Conservation (phyloP, 2,888 invertebrate genomes). For the Endotricha flammealis region DNA sequence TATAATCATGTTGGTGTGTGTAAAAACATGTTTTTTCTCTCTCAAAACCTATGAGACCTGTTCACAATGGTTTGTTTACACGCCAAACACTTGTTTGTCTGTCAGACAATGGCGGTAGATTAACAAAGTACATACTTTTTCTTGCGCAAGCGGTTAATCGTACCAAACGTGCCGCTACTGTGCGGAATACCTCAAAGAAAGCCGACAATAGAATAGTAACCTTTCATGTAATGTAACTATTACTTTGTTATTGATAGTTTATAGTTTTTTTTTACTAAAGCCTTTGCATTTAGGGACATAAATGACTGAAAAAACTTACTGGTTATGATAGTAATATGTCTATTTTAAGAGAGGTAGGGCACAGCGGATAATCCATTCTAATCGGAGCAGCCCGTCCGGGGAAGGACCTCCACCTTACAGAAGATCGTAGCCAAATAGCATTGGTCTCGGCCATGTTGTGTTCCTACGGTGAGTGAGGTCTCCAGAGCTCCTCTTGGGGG, state of each 20-base stretch:
- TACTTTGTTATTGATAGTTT: constrained; percentile 36
- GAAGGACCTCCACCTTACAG: too few relatives aligned
- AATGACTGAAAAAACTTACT: too few relatives aligned
- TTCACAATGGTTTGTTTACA: constrained; percentile 4
- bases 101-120: constrained; percentile 10
- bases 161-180: constrained; percentile 29
- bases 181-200: constrained; percentile 7
- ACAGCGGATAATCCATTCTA: too few relatives aligned
- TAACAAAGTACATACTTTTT: constrained; percentile 25
- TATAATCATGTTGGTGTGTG: too few relatives aligned
- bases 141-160: constrained; percentile 49
- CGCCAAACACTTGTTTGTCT: constrained; percentile 10
- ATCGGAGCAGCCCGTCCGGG: too few relatives aligned
- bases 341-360: too few relatives aligned
- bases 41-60: not conserved
- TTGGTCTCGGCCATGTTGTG: too few relatives aligned
- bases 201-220: constrained; percentile 28
- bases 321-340: too few relatives aligned
- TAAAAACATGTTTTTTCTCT: too few relatives aligned
- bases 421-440: too few relatives aligned
- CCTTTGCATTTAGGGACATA: constrained; percentile 1
- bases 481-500: too few relatives aligned
- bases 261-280: constrained; percentile 19
- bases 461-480: too few relatives aligned
- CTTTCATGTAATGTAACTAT: constrained; percentile 11